Conservation (phyloP, 2,113 vertebrate species). For the Hippocampus barbouri region DNA sequence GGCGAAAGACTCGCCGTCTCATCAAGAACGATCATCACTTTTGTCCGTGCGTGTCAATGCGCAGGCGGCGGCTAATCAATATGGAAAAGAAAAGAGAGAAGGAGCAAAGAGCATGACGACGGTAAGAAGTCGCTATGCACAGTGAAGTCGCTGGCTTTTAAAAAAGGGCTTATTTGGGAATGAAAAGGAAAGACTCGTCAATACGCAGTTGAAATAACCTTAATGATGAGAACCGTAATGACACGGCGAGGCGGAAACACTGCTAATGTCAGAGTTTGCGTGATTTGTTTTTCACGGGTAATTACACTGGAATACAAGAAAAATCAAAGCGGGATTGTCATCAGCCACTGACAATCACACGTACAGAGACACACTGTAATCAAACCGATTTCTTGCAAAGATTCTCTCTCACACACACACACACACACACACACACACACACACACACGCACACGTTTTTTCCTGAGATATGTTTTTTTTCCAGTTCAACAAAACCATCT, state of each 20-base stretch:
- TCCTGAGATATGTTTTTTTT: background rate
- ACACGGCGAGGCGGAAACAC: conserved; percentile 26
- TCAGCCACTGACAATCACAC: conserved; percentile 53
- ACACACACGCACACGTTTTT: background rate
- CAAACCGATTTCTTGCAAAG: conserved; percentile 57
- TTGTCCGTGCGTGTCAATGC: background rate
- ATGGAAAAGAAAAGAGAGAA: conserved; percentile 8
- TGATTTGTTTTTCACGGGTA: conserved; percentile 26
- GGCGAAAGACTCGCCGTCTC: background rate
- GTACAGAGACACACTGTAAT: conserved; percentile 30
- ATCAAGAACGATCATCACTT: background rate
- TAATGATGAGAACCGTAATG: conserved; percentile 8
- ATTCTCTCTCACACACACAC: background rate
- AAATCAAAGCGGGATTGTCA: conserved; percentile 49
- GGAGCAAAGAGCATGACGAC: conserved; percentile 26
- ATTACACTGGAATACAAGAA: conserved; percentile 42
- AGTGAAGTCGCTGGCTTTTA: conserved; percentile 36
- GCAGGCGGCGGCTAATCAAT: background rate
- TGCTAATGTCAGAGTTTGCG: conserved; percentile 46
- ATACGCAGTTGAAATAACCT: conserved; percentile 31
- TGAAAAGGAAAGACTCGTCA: conserved; percentile 27
- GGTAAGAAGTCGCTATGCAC: conserved; percentile 13
- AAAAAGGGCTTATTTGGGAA: conserved; percentile 49
- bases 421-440: background rate
- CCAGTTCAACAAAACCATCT: background rate